Percentiles rank a stretch among this genome's conserved stretches.
Conservation (phyloP, 23 tunicate species). For the Pegea sp. region DNA sequence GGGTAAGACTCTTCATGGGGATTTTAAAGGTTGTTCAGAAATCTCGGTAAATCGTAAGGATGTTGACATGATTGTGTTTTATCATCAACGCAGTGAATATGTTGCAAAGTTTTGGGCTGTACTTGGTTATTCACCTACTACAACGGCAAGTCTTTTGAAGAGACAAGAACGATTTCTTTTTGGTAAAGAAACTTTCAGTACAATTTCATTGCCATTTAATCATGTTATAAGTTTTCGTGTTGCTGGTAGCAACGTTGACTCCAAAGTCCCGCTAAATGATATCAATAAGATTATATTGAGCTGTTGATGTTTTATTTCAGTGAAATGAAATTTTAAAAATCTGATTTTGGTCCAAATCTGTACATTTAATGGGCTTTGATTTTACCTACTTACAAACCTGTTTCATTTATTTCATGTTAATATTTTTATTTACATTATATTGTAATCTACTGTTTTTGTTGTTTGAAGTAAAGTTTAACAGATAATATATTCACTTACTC, state of each 20-base stretch:
- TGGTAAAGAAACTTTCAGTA: conserved; percentile 21
- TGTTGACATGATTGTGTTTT: conserved; percentile 40
- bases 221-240: conserved; percentile 41
- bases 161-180: conserved; percentile 40
- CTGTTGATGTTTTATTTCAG: too few species aligned
- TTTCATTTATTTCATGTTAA: too few species aligned
- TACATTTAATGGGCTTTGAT: too few species aligned
- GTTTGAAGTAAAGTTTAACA: too few species aligned
- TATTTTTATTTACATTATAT: too few species aligned
- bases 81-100: conserved; percentile 39
- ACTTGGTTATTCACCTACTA: conserved; percentile 59
- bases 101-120: conserved; percentile 73
- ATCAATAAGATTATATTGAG: conserved; percentile 49
- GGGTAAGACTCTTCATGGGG: conserved; percentile 59
- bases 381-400: too few species aligned
- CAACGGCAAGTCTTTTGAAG: conserved; percentile 28
- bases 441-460: too few species aligned
- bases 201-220: conserved; percentile 47
- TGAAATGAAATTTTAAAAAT: too few species aligned
- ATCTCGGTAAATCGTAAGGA: conserved; percentile 45
- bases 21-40: conserved; percentile 78
- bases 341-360: too few species aligned
- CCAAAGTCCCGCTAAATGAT: conserved; percentile 81
- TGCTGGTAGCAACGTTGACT: conserved; percentile 59
- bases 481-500: too few species aligned